Evolutionary conservation across 2,113 vertebrate genomes (phyloP).

Genomic region (Pandion haliaetus): DNA sequence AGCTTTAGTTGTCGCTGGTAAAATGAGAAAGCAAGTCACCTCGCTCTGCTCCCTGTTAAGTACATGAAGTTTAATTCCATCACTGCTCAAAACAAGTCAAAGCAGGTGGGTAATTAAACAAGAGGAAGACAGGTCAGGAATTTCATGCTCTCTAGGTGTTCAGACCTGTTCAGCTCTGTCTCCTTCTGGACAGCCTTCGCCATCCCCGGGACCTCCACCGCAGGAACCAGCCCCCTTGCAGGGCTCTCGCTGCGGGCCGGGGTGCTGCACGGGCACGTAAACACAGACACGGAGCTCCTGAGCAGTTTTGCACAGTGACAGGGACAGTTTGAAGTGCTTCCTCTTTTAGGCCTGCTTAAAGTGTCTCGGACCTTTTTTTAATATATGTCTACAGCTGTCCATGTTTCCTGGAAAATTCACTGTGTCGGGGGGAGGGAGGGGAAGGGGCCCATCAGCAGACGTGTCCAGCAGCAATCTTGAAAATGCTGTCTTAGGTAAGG

Average conservation of each 20-base stretch:
- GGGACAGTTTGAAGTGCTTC: background rate
- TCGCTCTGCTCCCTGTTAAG: background rate
- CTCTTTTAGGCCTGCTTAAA: background rate
- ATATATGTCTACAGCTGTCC: background rate
- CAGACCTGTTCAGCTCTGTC: no score
- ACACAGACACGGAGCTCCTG: fast-evolving
- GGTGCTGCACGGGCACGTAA: fast-evolving
- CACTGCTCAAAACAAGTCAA: background rate
- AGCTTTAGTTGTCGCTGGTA: background rate
- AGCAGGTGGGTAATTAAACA: background rate
- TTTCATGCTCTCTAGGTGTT: fast-evolving
- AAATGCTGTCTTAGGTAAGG: background rate
- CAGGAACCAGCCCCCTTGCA: background rate
- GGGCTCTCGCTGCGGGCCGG: background rate
- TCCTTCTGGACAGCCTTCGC: background rate
- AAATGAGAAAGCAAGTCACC: background rate
- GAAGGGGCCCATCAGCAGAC: no score
- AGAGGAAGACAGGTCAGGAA: background rate
- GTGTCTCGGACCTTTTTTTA: background rate
- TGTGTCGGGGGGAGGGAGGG: background rate
- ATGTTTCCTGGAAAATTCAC: background rate
- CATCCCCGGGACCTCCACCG: fast-evolving
- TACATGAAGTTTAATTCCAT: background rate
- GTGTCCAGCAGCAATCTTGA: background rate
- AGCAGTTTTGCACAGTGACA: fast-evolving